Base-by-base conservation (phyloP, 2,797 vertebrate species). In the Geotrypetes seraphini region DNA sequence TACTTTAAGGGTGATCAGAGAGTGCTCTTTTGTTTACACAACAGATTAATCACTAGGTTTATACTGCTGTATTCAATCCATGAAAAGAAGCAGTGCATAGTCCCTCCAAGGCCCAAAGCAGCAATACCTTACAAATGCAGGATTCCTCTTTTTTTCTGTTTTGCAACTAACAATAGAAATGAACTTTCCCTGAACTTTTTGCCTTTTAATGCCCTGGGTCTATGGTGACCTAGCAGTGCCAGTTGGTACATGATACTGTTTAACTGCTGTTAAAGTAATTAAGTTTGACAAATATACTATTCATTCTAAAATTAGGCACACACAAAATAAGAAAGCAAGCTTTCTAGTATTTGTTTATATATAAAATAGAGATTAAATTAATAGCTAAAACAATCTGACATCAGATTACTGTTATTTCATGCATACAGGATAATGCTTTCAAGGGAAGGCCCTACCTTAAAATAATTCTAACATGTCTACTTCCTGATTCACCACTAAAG, bases 131-230 rank as follows among this genome's bases (percentile, higher is more conserved):
- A 89, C 76, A 86, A 88, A 71, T 65, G 71, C 71, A 88, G 74
- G 67, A 75, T 73, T 80, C 78, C 54, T 44, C 67, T 29, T 22
- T 19, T 42, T 65, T 73, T 73, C 79, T 88, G 78, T 91, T 89
- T 88, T 79, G 86, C 87, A 89, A 80, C 86, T 80, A 84, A 87
- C 88, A 96, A 93, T 89, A 92, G 85, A 69, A 52, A 51, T 96
- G 92, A 97, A 99, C 96, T 97, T 95, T 96, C 88, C 83, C 88
- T 97, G 96, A 99, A 95, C 94, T 86, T 79, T 78, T 74, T 86
- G n/a, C 91, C 86, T 83, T 92, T 91, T 90, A 92, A 93, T 88
- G 87, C 88, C 78, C 78, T 82, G 71, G 76, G 85, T 86, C 86
- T 75, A 81, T 84, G 78, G 84, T 93, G 92, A 97, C 90, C 90